A percentile compares a stretch with the other conserved stretches of the same genome.
Evolutionary conservation across 2,797 vertebrate species (phyloP).

Genomic region (Cirrhinus mrigala): DNA sequence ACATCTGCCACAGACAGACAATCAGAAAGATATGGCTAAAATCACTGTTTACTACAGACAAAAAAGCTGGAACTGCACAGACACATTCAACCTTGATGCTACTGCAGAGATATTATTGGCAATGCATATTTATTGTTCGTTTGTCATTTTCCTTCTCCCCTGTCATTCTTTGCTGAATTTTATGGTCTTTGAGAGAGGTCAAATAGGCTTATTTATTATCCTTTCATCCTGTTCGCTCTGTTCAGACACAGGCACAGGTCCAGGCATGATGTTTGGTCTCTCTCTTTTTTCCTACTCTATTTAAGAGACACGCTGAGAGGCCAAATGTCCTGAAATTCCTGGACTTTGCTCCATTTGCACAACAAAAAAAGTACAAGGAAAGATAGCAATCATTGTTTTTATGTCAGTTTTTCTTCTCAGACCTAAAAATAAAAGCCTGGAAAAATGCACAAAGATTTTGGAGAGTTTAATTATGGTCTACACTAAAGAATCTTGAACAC

Average conservation of each 20-base stretch:
- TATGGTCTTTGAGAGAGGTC: constrained; percentile 31
- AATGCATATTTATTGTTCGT: neutral
- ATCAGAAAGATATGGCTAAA: constrained; percentile 10
- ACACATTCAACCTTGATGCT: neutral
- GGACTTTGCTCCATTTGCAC: constrained; percentile 50
- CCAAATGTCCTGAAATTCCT: constrained; percentile 57
- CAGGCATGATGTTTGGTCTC: constrained; percentile 48
- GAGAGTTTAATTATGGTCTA: constrained; percentile 35
- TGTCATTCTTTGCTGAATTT: constrained; percentile 43
- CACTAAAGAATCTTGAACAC: constrained; percentile 18
- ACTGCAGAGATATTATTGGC: neutral
- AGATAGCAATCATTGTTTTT: constrained; percentile 37
- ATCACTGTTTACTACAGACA: neutral
- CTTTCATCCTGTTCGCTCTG: constrained; percentile 24
- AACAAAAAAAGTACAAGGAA: constrained; percentile 42
- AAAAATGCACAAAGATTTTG: constrained; percentile 25
- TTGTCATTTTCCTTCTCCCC: neutral
- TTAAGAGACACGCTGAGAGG: constrained; percentile 35
- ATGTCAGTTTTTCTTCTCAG: constrained; percentile 33
- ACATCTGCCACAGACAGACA: constrained; percentile 43
- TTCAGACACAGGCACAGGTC: constrained; percentile 47
- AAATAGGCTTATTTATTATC: constrained; percentile 47
- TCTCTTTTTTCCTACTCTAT: constrained; percentile 26
- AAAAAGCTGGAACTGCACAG: neutral
- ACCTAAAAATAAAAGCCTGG: constrained; percentile 31